Evolutionary conservation across 2,113 vertebrate genomes (phyloP).

Genomic region (Mirza zaza): DNA sequence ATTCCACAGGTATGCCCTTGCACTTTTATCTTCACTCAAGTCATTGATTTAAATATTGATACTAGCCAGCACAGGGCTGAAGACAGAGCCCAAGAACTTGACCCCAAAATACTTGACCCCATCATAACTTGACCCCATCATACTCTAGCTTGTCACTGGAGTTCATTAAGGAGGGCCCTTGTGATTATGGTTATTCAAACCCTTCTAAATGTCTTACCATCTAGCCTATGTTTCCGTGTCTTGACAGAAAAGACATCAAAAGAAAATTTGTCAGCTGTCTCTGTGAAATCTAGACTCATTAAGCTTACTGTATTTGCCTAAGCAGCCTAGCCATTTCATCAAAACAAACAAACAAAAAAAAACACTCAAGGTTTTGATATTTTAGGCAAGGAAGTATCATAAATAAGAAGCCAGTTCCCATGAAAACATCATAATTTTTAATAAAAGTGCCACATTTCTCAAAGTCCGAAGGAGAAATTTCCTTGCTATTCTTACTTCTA

Average conservation of each 20-base stretch:
- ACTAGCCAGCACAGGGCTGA: not conserved
- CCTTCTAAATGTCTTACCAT: not conserved
- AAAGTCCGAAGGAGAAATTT: constrained; percentile 2
- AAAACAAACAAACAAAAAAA: not conserved
- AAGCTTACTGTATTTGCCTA: not conserved
- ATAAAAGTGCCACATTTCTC: not conserved
- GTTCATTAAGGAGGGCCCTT: not conserved
- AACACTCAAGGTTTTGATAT: not conserved
- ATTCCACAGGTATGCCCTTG: not conserved
- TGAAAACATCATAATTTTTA: not conserved
- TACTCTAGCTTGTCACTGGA: not conserved
- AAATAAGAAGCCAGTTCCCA: not conserved
- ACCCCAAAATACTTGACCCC: too few species aligned
- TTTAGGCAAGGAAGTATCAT: not conserved
- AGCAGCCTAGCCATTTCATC: not conserved
- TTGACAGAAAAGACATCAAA: not conserved
- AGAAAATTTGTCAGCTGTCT: not conserved
- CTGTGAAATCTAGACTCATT: not conserved
- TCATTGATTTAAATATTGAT: not conserved
- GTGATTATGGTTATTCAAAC: not conserved
- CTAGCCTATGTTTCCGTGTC: not conserved
- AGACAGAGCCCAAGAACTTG: not conserved
- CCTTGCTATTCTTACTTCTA: not conserved
- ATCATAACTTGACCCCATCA: not conserved
- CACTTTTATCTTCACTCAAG: not conserved